Base-by-base conservation (phyloP, 1,140 invertebrate genomes). In the Bombus huntii region DNA sequence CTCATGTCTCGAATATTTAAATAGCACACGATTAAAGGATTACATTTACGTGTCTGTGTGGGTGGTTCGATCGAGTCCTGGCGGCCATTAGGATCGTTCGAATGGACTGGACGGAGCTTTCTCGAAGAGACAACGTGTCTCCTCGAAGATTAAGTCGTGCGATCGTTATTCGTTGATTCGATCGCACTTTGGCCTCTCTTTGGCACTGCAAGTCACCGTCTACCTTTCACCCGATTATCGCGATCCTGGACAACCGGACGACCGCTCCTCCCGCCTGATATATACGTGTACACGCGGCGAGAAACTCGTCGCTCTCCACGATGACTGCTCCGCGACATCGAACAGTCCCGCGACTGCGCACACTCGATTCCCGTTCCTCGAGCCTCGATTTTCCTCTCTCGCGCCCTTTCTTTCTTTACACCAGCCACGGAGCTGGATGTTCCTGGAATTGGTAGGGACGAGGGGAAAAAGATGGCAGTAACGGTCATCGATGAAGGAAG, bases 311-410 rank as follows among this genome's bases (percentile, higher is more conserved):
- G 57, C 81, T 90, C 88, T 89, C 66, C 42, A 73, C 88, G 57
- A 79, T 72, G 74, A 77, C 83, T 88, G 82, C 86, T 82, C 65
- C 86, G 74, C 86, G 85, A 88, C 89, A 92, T 92, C 88, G 90
- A 91, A 83, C 86, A 77, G 81, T 12, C 57, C n/a, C 72, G 71
- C 88, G 81, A 88, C 62, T 80, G 88, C 89, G 91, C 90, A 91
- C 73, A 31, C 89, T 80, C 70, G 53, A 22, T 82, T 57, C 82
- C 68, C 65, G 86, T 88, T 90, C 77, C 44, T n/a, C 34, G 70
- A 85, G 75, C 86, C 81, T 89, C 71, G 65, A 70, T 81, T 77
- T 88, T 71, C 68, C 62, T 77, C 68, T 81, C 76, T 66, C 82
- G 81, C 70, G 66, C 81, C 75, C 87, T 81, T 72, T 90, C 70